Evolutionary conservation across 1,140 invertebrate species (phyloP).

Genomic region (Palaemon carinicauda): DNA sequence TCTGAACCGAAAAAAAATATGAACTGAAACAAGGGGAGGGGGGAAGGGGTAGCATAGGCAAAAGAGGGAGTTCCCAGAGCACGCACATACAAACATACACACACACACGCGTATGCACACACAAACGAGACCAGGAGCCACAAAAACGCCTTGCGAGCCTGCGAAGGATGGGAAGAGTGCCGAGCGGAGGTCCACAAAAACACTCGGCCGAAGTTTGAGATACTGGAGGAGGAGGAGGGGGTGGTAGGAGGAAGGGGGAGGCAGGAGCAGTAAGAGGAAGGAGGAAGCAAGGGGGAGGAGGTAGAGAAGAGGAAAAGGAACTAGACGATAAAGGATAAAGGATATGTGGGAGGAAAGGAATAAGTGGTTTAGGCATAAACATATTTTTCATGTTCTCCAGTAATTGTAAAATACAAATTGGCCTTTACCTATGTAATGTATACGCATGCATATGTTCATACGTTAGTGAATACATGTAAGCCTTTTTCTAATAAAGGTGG

Average conservation of each 20-base stretch:
- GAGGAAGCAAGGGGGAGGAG: background rate
- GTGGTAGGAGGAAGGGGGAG: background rate
- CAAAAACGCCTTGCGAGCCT: conserved; percentile 6
- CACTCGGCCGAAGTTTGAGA: background rate
- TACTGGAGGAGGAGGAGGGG: conserved; percentile 6
- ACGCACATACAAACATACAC: background rate
- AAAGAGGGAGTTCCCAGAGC: background rate
- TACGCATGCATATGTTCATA: too few relatives aligned
- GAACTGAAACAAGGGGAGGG: too few relatives aligned
- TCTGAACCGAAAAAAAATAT: background rate
- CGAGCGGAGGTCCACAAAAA: conserved; percentile 12
- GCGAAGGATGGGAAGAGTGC: conserved; percentile 21
- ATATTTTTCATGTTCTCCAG: too few relatives aligned
- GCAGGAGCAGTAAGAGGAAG: background rate
- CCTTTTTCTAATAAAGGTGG: too few relatives aligned
- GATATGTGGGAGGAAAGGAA: background rate
- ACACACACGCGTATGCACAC: background rate
- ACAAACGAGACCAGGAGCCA: background rate
- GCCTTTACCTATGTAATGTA: too few relatives aligned
- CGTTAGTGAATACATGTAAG: too few relatives aligned
- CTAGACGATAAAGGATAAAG: background rate
- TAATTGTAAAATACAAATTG: too few relatives aligned
- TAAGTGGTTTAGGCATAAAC: too few relatives aligned
- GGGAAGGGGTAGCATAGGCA: background rate
- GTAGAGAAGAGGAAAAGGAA: background rate